Base-by-base conservation (phyloP, 30 jellyfish, hydroid and myxozoan genomes). In the Sanderia malayensis region DNA sequence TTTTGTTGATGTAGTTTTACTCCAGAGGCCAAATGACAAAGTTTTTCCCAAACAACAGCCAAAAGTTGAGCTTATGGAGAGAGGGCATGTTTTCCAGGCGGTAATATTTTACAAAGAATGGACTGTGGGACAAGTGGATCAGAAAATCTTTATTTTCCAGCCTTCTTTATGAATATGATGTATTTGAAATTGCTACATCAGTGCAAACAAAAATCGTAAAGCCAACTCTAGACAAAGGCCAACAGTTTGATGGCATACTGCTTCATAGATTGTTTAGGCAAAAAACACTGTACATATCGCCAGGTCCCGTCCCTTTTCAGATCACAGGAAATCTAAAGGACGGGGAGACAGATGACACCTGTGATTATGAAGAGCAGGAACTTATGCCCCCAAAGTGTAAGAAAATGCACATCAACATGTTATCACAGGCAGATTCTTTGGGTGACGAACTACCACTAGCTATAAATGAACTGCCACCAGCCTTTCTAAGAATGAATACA, bases 401-500 rank as follows among this genome's bases (percentile, higher is more conserved):
- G n/a, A n/a, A n/a, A n/a, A 41, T 41, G 55, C 64, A 49, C 64
- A 49, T 2, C 27, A 19, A 49, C 23, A 49, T 49, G 64, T 49
- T 18, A 49, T 4, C 24, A 4, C 25, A 49, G 23, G 64, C 23
- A 49, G 64, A 49, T 49, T 49, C 23, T 18, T 49, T 49, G 64
- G 64, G 25, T 19, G 64, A 49, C 18, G 64, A 49, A 18, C 25
- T 49, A 49, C 27, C 64, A 49, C 64, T 49, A 49, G 64, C 27
- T 49, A 2, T 24, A 49, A 18, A 15, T 49, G 64, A 49, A 4
- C 64, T 49, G 64, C 64, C 24, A 49, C 64, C 64, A 49, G 64
- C 64, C 64, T 49, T 49, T 24, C 64, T 4, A 49, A 19, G 64
- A 4, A 24, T 49, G 64, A 19, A 49, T 49, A 19, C 8, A 49